Evolutionary conservation across 1,140 invertebrate species (phyloP).

Genomic region (Platyura marginata): DNA sequence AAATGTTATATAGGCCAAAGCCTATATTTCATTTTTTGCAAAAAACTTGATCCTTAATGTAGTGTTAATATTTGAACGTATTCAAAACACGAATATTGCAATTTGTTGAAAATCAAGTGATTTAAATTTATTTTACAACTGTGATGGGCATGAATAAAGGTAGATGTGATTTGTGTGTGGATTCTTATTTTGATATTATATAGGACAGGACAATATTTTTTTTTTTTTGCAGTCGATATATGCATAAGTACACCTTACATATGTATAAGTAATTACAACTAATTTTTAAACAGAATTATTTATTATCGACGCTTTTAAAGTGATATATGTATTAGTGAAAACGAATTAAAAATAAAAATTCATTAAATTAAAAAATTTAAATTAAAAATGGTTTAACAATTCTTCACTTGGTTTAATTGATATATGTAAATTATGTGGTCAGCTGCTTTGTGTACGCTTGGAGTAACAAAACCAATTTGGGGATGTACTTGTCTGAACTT

Average conservation of each 20-base stretch:
- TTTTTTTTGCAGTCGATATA: no score
- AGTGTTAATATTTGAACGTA: not conserved
- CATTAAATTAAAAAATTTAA: not conserved
- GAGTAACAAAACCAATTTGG: conserved; percentile 23
- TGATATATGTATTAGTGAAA: not conserved
- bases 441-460: conserved; percentile 24
- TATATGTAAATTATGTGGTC: conserved; percentile 16
- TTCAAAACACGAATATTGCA: not conserved
- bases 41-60: not conserved
- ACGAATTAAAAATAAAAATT: not conserved
- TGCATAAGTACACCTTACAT: not conserved
- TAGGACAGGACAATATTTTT: no score
- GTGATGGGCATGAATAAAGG: not conserved
- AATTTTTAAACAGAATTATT: not conserved
- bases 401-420: not conserved
- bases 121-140: not conserved
- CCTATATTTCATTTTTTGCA: not conserved
- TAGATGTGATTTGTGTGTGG: not conserved
- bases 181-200: no score
- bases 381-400: not conserved
- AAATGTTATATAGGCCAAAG: not conserved
- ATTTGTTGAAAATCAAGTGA: not conserved
- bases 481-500: conserved; percentile 21
- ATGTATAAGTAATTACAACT: not conserved
- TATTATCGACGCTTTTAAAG: not conserved